These are phyloP conservation scores for Leptobrachium leishanense DNA, from an alignment of 2,113 vertebrate species.

Conservation along the genomic window DNA sequence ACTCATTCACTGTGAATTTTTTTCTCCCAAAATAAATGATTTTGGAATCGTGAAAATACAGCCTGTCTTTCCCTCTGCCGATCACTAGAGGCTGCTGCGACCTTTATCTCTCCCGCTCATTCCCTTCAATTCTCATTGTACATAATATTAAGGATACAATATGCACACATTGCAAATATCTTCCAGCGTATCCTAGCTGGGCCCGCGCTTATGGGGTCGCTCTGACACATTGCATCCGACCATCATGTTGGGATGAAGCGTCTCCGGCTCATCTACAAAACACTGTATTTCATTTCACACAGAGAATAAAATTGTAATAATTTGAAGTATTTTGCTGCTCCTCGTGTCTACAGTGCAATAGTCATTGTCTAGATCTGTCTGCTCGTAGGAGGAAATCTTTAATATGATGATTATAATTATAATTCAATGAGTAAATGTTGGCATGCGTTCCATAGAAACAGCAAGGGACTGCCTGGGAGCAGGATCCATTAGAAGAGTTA, in stretches of 20 bases:
- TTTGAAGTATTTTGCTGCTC: too few species aligned
- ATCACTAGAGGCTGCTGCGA: constrained; percentile 45
- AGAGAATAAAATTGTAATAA: too few species aligned
- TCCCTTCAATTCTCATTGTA: neutral
- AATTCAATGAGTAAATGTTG: neutral
- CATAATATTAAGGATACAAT: neutral
- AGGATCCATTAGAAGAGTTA: neutral
- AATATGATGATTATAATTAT: neutral
- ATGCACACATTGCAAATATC: constrained; percentile 1
- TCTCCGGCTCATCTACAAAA: neutral
- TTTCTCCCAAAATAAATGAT: constrained; percentile 17
- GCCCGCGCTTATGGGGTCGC: neutral
- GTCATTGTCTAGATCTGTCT: too few species aligned
- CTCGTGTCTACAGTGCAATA: too few species aligned
- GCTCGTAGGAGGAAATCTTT: neutral
- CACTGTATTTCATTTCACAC: neutral
- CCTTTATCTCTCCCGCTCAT: neutral
- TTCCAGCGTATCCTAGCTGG: neutral
- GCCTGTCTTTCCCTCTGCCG: neutral
- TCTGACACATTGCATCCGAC: neutral
- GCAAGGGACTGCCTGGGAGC: neutral
- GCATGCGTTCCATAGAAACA: neutral
- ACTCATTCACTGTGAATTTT: constrained; percentile 18
- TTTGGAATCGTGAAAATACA: constrained; percentile 6
- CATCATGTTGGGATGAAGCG: neutral